Base-by-base conservation (phyloP, 2,113 vertebrate species). In the Chionomys nivalis region DNA sequence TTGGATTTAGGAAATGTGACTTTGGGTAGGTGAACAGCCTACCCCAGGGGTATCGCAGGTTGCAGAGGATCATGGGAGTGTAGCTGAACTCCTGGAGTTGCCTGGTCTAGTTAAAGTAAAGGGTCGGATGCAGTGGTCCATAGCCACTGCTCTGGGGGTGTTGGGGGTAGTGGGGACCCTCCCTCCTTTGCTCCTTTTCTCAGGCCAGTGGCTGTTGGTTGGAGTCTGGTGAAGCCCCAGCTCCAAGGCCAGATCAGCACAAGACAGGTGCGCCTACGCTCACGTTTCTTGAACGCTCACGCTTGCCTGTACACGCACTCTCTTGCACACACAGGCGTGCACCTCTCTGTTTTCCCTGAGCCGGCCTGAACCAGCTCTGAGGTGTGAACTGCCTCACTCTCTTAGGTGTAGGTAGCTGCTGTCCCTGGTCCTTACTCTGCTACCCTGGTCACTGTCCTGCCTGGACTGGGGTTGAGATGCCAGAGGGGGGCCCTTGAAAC, bases 241-340 rank as follows among this genome's bases (percentile, higher is more conserved):
- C 65, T 75, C 63, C 44, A 26, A 44, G 72, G 23, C 66, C 87
- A 66, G 73, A 16, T 42, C 33, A 61, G 2, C 0, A 23, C 42
- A 36, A 63, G 89, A 31, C 26, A 33, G 33, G 17, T 5, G 33
- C 7, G 12, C 31, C 2, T 0, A 4, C 5, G 52, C 61, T 73
- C 47, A 47, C 36, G 12, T 49, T n/a, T 68, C 58, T n/a, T 1
- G 0, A 28, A 4, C 3, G 4, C 7, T 13, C 83, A 8, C n/a
- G 0, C 5, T 2, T 8, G 12, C 31, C 39, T 26, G 4, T n/a
- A 52, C 72, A 72, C 9, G 5, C 36, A 42, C 19, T 31, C 78
- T 17, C 23, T 2, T 17, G 72, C 42, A 49, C 49, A 21, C 24
- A 3, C 61, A 10, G 52, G 70, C 76, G 75, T 58, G 73, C 21